These are phyloP conservation scores for Peromyscus aztecus DNA, from an alignment of 2,797 vertebrate genomes.

Conservation along the genomic window DNA sequence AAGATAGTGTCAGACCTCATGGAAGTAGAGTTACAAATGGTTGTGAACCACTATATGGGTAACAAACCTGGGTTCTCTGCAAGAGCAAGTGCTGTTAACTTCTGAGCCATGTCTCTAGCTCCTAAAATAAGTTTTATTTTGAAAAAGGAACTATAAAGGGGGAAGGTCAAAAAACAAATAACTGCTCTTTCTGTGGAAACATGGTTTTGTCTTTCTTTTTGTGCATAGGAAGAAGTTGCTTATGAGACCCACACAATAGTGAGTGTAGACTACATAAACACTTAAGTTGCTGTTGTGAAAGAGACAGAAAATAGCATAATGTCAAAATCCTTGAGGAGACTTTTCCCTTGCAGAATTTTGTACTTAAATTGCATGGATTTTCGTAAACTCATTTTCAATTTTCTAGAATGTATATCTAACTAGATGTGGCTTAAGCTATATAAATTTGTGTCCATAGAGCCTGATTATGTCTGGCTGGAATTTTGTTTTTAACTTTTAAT, in stretches of 20 bases:
- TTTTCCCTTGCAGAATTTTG: background rate
- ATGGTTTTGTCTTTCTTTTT: background rate
- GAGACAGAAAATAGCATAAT: background rate
- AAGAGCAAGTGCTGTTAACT: background rate
- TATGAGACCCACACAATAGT: background rate
- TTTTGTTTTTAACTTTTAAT: background rate
- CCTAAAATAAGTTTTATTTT: background rate
- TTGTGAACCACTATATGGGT: background rate
- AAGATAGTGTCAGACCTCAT: background rate
- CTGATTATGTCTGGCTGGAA: background rate
- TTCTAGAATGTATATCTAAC: background rate
- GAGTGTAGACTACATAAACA: background rate
- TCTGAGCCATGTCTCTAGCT: background rate
- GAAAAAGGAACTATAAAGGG: background rate
- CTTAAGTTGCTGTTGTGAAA: background rate
- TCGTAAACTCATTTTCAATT: background rate
- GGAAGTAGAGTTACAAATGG: background rate
- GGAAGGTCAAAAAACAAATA: background rate
- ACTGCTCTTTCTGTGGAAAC: background rate
- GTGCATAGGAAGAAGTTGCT: background rate
- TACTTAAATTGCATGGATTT: slow-evolving; percentile 4
- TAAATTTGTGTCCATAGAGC: background rate
- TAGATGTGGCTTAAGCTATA: background rate
- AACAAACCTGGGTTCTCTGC: background rate
- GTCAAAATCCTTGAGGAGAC: background rate